These are phyloP conservation scores for Noctua janthe DNA, from an alignment of 2,888 invertebrate genomes.

Conservation along the genomic window DNA sequence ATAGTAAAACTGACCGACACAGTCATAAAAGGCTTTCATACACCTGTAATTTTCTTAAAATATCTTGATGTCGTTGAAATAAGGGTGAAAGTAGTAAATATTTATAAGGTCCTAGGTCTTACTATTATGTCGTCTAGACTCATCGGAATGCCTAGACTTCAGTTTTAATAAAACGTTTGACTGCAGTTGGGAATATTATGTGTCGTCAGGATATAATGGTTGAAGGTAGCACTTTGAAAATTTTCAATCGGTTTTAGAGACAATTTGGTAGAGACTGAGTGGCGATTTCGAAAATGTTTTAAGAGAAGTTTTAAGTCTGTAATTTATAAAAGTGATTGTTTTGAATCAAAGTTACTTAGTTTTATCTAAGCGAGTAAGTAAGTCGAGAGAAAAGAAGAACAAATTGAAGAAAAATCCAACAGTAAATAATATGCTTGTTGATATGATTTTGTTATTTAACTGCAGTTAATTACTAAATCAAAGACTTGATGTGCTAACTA, in stretches of 20 bases:
- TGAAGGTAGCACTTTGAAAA: conserved; percentile 13
- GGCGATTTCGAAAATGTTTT: neutral
- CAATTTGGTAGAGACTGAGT: neutral
- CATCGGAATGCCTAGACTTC: conserved; percentile 45
- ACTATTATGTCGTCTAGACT: conserved; percentile 63
- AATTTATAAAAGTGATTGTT: neutral
- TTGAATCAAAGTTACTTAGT: neutral
- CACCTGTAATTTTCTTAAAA: conserved; percentile 17
- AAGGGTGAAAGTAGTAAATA: conserved; percentile 31
- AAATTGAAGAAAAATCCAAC: neutral
- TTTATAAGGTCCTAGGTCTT: conserved; percentile 53
- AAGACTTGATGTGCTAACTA: neutral
- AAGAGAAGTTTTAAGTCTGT: neutral
- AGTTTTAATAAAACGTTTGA: conserved; percentile 50
- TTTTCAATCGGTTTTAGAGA: conserved; percentile 11
- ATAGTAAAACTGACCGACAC: neutral
- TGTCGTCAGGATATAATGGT: conserved; percentile 28
- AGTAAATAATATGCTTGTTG: neutral
- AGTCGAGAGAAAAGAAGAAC: neutral
- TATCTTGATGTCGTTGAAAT: conserved; percentile 9
- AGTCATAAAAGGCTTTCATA: neutral
- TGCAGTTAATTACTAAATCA: neutral
- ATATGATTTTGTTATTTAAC: neutral
- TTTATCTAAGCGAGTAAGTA: neutral
- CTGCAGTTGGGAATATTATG: conserved; percentile 43